phyloP scores from a whole-genome alignment of 1,140 invertebrate species.

The Drosophila insularis region DNA sequence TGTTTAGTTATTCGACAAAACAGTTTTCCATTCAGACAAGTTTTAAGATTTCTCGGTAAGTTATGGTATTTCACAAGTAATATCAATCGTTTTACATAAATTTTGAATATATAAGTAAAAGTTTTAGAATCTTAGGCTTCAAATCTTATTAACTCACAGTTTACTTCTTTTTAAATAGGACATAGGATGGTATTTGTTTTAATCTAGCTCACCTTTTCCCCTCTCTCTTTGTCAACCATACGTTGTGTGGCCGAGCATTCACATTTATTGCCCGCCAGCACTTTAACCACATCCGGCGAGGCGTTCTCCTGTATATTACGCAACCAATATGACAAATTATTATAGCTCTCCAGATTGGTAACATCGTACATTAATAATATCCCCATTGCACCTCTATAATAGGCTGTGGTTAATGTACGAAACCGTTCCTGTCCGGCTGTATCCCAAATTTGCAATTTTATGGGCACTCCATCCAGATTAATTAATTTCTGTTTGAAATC shows the following conservation, averaged over 20 bases:
- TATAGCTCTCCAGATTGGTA: constrained; percentile 93
- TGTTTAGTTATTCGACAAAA: too few species aligned
- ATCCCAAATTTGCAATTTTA: constrained; percentile 95
- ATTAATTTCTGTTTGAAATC: constrained; percentile 96
- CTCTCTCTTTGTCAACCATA: constrained; percentile 89
- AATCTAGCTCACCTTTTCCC: constrained; percentile 86
- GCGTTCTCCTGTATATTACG: constrained; percentile 95
- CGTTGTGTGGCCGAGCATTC: constrained; percentile 88
- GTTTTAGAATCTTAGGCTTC: too few species aligned
- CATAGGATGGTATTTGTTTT: not conserved
- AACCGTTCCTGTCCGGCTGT: constrained; percentile 84
- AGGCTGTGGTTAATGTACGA: constrained; percentile 91
- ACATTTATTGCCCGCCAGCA: constrained; percentile 93
- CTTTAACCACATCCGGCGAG: constrained; percentile 92
- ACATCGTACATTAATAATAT: constrained; percentile 94
- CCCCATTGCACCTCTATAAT: constrained; percentile 93
- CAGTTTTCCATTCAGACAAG: too few species aligned
- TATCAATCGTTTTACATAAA: too few species aligned
- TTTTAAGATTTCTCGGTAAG: too few species aligned
- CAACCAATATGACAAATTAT: constrained; percentile 93
- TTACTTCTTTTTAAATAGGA: not conserved
- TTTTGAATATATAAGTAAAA: too few species aligned
- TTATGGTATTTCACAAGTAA: too few species aligned
- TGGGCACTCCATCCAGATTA: constrained; percentile 91
- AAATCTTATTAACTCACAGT: too few species aligned